phyloP scores from a whole-genome alignment of 1,140 invertebrate genomes.

The Liolophura sinensis region DNA sequence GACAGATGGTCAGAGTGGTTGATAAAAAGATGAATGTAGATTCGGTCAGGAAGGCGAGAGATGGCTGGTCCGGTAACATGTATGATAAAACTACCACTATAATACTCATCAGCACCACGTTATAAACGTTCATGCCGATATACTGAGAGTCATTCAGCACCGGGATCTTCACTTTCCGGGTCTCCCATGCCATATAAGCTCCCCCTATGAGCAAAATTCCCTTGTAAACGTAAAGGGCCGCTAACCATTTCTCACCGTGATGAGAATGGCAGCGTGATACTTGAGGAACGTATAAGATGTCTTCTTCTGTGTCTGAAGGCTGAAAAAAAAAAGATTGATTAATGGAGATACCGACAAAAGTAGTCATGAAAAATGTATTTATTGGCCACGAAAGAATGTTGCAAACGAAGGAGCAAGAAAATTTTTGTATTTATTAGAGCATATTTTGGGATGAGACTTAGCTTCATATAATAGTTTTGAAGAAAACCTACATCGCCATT shows the following conservation, averaged over 20 bases:
- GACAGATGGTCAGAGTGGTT: constrained; percentile 81
- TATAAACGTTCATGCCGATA: constrained; percentile 78
- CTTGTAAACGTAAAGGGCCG: constrained; percentile 87
- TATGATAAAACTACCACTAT: constrained; percentile 85
- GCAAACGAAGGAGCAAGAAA: too few relatives aligned
- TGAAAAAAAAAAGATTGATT: constrained; percentile 9
- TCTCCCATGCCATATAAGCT: constrained; percentile 56
- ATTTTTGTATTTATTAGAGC: background rate
- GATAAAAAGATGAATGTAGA: constrained; percentile 81
- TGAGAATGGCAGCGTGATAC: constrained; percentile 85
- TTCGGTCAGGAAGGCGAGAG: constrained; percentile 81
- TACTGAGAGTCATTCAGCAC: constrained; percentile 55
- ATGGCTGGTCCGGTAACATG: constrained; percentile 81
- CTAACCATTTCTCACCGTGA: constrained; percentile 84
- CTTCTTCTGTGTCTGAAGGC: constrained; percentile 38
- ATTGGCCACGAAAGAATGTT: background rate
- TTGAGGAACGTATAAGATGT: constrained; percentile 82
- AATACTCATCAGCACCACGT: constrained; percentile 83
- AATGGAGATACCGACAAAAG: too few relatives aligned
- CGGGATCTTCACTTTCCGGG: constrained; percentile 52
- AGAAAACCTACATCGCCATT: background rate
- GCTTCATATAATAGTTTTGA: background rate
- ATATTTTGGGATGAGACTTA: too few relatives aligned
- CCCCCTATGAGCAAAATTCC: constrained; percentile 83
- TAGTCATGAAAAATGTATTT: background rate